phyloP scores from a whole-genome alignment of 2,113 vertebrate genomes.

The Crotalus horridus region DNA sequence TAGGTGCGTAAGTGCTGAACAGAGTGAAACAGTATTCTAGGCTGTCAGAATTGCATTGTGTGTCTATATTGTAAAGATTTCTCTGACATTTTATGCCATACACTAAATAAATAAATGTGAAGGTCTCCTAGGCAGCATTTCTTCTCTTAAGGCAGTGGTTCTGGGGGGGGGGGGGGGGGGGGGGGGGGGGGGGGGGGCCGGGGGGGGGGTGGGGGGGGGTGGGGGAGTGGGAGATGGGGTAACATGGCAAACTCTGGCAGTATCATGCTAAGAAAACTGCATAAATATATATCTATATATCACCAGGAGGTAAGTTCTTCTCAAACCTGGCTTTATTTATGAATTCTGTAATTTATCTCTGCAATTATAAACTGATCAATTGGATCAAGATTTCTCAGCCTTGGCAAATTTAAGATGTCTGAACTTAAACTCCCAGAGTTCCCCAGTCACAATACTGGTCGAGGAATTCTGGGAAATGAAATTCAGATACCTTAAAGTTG shows the following conservation, averaged over 20 bases:
- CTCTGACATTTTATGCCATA: neutral
- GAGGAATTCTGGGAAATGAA: too few relatives aligned
- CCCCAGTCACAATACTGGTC: too few relatives aligned
- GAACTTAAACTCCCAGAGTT: neutral
- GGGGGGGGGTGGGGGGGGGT: too few relatives aligned
- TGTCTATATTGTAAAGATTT: neutral
- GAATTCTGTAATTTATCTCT: neutral
- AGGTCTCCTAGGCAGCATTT: neutral
- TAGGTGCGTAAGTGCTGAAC: neutral
- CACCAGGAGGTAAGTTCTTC: neutral
- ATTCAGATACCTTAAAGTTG: too few relatives aligned
- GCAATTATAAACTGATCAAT: neutral
- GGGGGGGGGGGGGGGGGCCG: too few relatives aligned
- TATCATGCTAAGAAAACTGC: neutral
- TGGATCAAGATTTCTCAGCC: neutral
- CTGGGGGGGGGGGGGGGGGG: too few relatives aligned
- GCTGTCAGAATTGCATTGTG: neutral
- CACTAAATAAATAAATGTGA: neutral
- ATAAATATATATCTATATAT: neutral
- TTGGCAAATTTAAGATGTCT: neutral
- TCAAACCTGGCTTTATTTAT: neutral
- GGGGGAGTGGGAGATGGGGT: too few relatives aligned
- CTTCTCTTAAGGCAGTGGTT: neutral
- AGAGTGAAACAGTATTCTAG: neutral
- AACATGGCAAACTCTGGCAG: neutral